Base-by-base conservation (phyloP, 92 coral and sea anemone species). In the Nematostella vectensis region DNA sequence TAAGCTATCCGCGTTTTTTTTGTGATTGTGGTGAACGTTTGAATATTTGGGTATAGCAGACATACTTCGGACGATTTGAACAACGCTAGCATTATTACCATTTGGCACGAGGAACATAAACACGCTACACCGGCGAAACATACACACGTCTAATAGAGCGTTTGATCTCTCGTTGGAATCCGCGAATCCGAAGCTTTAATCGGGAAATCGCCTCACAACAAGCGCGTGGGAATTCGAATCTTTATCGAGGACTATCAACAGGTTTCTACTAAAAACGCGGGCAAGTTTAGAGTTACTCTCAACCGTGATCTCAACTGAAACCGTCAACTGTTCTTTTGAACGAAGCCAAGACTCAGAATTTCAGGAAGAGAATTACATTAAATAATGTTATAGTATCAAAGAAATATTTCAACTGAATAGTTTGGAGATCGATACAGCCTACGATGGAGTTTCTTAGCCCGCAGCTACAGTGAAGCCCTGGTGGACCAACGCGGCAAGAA, bases 21-120 rank as follows among this genome's bases (percentile, higher is more conserved):
- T n/a, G n/a, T n/a, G n/a, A n/a, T 75, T 62, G 80, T 63, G 95
- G 88, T 69, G 67, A 72, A 63, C 59, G 74, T 87, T 68, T 65
- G 74, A n/a, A 80, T 75, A 80, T 59, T 61, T 52, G 33, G 64
- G 43, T 88, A 85, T 85, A 69, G 80, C 83, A 67, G 40, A 57
- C 95, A 85, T 85, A 75, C 47, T 85, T 85, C 65, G 63, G 78
- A 79, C 87, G 63, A 81, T 83, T 76, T 82, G 52, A 24, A 45
- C 60, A 61, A 79, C 82, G 60, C 63, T 66, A 59, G 81, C 80
- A 79, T 72, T 67, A 83, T 54, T 39, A 30, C 33, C 27, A 54
- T 54, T 55, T 63, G 72, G 72, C 54, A 66, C 55, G 63, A 29
- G 18, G 48, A 9, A 37, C 15, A 29, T 52, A 38, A 39, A 52